phyloP scores from a whole-genome alignment of 2,888 invertebrate genomes.

The Agrilus cyanescens region DNA sequence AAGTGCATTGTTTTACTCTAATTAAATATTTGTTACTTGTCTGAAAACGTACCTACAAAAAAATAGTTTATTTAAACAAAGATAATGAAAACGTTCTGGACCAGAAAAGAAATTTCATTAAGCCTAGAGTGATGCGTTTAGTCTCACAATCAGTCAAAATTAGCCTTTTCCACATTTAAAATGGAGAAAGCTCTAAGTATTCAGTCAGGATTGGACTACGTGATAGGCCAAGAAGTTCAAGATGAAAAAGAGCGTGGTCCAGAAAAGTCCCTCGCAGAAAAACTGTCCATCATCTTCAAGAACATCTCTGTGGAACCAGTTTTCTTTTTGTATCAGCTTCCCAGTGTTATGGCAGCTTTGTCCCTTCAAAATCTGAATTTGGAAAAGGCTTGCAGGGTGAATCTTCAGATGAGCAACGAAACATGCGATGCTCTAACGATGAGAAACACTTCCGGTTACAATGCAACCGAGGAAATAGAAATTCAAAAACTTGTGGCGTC shows the following conservation, averaged over 20 bases:
- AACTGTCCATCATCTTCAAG: slow-evolving; percentile 39
- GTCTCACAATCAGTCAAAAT: too few species aligned
- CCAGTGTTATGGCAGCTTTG: slow-evolving; percentile 30
- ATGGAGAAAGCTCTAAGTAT: too few species aligned
- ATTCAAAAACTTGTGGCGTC: slow-evolving; percentile 61
- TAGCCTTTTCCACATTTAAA: too few species aligned
- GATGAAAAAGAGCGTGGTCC: slow-evolving; percentile 9
- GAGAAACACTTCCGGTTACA: slow-evolving; percentile 19
- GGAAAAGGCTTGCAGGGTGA: slow-evolving; percentile 44
- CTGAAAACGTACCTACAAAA: too few species aligned
- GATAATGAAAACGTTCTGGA: too few species aligned
- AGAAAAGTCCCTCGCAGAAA: slow-evolving; percentile 40
- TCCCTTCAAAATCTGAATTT: slow-evolving; percentile 41
- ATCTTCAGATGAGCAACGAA: slow-evolving; percentile 34
- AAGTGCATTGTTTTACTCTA: too few species aligned
- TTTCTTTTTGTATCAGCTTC: slow-evolving; percentile 49
- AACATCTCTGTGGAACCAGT: slow-evolving; percentile 57
- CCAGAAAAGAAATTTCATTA: too few species aligned
- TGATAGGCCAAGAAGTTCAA: too few species aligned
- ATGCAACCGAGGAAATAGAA: slow-evolving; percentile 18
- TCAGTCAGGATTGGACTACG: too few species aligned
- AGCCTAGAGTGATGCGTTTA: too few species aligned
- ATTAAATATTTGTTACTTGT: too few species aligned
- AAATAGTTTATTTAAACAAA: too few species aligned
- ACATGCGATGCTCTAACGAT: slow-evolving; percentile 32